phyloP scores from a whole-genome alignment of 2,888 invertebrate genomes.

The Lepidocyrtoides sp. region DNA sequence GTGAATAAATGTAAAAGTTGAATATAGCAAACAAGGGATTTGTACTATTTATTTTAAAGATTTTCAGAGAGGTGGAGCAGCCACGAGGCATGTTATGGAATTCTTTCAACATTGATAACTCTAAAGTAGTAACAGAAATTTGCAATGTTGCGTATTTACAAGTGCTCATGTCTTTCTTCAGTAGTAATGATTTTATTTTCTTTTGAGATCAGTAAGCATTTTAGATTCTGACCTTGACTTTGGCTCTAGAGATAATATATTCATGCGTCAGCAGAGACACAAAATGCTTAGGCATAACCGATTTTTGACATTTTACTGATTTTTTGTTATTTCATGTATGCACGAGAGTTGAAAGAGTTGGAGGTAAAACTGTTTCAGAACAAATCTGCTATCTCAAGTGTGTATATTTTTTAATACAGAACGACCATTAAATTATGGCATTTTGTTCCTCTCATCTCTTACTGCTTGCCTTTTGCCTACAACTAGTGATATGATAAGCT shows the following conservation, averaged over 20 bases:
- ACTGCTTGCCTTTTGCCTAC: too few relatives aligned
- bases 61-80: slow-evolving; percentile 23
- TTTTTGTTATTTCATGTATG: not conserved
- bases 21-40: slow-evolving; percentile 37
- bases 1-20: not conserved
- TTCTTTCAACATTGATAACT: not conserved
- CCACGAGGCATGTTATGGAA: slow-evolving; percentile 23
- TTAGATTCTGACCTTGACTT: slow-evolving; percentile 68
- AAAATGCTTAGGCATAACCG: slow-evolving; percentile 36
- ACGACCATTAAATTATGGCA: slow-evolving; percentile 44
- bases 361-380: not conserved
- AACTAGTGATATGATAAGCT: slow-evolving; percentile 26
- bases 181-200: slow-evolving; percentile 18
- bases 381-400: not conserved
- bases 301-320: slow-evolving; percentile 58
- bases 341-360: not conserved
- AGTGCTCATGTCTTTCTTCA: slow-evolving; percentile 15
- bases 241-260: slow-evolving; percentile 20
- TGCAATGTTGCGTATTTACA: not conserved
- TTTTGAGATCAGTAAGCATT: not conserved
- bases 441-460: not conserved
- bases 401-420: slow-evolving; percentile 3
- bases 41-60: not conserved
- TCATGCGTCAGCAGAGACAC: slow-evolving; percentile 50
- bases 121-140: not conserved